phyloP scores from a whole-genome alignment of 2,888 invertebrate species.

The Melipona bicolor region DNA sequence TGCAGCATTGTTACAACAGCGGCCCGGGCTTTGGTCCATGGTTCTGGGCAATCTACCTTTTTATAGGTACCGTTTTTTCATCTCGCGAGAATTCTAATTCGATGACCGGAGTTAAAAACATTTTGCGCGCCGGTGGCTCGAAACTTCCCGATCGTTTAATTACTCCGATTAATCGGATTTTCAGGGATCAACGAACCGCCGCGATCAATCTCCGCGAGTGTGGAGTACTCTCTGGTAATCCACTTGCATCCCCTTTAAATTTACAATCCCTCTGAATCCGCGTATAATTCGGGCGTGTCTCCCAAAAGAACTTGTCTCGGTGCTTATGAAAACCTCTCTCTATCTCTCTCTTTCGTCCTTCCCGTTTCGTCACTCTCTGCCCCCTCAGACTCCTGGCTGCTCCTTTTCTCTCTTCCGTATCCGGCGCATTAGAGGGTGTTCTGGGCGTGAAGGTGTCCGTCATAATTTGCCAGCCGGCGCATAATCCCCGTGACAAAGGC shows the following conservation, averaged over 20 bases:
- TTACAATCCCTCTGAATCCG: slow-evolving; percentile 43
- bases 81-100: neutral
- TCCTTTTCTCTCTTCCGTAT: slow-evolving; percentile 36
- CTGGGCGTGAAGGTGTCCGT: slow-evolving; percentile 77
- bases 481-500: slow-evolving; percentile 79
- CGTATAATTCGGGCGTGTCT: slow-evolving; percentile 49
- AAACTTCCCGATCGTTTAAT: neutral
- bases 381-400: neutral
- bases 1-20: neutral
- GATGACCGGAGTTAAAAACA: neutral
- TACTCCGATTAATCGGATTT: neutral
- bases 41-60: neutral
- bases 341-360: neutral
- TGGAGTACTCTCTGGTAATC: slow-evolving; percentile 18
- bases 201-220: slow-evolving; percentile 19
- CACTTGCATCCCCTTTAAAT: slow-evolving; percentile 45
- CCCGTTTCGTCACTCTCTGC: neutral
- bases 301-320: slow-evolving; percentile 41
- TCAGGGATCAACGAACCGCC: slow-evolving; percentile 11
- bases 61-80: neutral
- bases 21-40: neutral
- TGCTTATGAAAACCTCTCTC: slow-evolving; percentile 43
- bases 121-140: neutral
- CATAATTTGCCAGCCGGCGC: slow-evolving; percentile 78
- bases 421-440: slow-evolving; percentile 65